Evolutionary conservation across 1,140 invertebrate species (phyloP), one percentile per base, ranked within the genome.

Genomic region (Drosophila ambigua): DNA sequence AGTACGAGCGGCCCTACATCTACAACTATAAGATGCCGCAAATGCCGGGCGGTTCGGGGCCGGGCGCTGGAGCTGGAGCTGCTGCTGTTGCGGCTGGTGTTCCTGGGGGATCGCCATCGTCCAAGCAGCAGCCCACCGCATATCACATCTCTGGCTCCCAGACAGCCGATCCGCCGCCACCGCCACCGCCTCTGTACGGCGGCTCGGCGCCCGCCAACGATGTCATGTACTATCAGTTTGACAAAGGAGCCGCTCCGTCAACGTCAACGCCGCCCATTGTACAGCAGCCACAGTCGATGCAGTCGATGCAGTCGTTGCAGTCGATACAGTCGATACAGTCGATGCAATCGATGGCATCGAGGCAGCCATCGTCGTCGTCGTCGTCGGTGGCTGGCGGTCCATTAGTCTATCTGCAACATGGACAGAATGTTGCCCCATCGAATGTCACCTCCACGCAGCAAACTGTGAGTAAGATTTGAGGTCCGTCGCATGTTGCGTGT

Each of bases 191-290:
- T 2, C 55, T 85, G 4, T 91, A 88, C 67, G 88, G 84, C 45
- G 88, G 90, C 61, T 75, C 89, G 35, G 76, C 90, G 67, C 82
- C 90, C 63, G 81, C 85, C 58, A 91, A 68, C 52, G 90, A 91
- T 77, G 90, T 91, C 69, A 82, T 91, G 73, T 91, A 91, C 77
- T 90, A 91, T 87, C 90, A 91, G 72, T 91, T 91, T 58, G 90
- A 91, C 72, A 91, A 90, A 77, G 80, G 84, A 54, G 79, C 71
- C 69, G 81, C 80, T 41, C 50, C 62, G 9, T 61, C 62, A 13
- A n/a, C 62, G 23, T 28, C 72, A 45, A 61, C 49, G 15, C 67
- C 69, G 64, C 77, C 90, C 65, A 91, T 91, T 77, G 79, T 90
- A 31, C 90, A 91, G 43, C 90, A 91, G 67, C 90, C 90, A 13